A percentile compares a stretch with the other conserved stretches of the same genome.
Evolutionary conservation across 2,113 vertebrate genomes (phyloP).

Genomic region (Cariama cristata): DNA sequence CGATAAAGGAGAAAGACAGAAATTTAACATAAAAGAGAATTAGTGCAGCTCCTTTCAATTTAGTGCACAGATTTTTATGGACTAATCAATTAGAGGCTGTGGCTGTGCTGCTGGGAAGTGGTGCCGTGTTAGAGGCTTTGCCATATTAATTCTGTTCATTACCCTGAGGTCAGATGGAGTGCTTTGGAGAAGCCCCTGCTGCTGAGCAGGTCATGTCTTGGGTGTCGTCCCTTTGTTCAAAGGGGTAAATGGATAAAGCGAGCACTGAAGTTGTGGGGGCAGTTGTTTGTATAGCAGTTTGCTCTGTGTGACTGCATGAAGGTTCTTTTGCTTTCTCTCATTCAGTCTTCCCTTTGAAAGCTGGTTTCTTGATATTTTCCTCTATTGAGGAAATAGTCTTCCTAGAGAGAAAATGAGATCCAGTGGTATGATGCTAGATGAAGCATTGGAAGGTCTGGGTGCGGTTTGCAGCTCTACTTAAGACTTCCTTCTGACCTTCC

Average conservation of each 20-base stretch:
- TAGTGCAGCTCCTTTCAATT: constrained; percentile 87
- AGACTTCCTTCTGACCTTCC: background rate
- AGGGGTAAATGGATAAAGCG: background rate
- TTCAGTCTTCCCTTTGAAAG: background rate
- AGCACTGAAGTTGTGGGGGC: background rate
- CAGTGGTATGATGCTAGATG: background rate
- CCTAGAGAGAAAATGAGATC: background rate
- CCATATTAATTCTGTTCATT: constrained; percentile 86
- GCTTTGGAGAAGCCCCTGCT: constrained; percentile 71
- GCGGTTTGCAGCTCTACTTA: background rate
- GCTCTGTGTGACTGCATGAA: background rate
- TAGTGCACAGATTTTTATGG: constrained; percentile 87
- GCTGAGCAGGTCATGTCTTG: constrained; percentile 69
- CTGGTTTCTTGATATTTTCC: background rate
- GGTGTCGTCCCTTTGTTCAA: constrained; percentile 47
- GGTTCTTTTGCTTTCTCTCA: background rate
- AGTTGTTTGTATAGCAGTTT: background rate
- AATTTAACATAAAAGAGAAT: constrained; percentile 90
- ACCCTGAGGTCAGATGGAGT: constrained; percentile 79
- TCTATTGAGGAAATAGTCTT: background rate
- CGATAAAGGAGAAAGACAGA: constrained; percentile 87
- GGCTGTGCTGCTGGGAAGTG: constrained; percentile 82
- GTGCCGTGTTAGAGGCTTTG: constrained; percentile 79
- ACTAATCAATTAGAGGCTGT: constrained; percentile 87
- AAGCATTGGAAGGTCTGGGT: background rate